Conservation (phyloP, 2,113 vertebrate genomes). For the Mormoops blainvillei region DNA sequence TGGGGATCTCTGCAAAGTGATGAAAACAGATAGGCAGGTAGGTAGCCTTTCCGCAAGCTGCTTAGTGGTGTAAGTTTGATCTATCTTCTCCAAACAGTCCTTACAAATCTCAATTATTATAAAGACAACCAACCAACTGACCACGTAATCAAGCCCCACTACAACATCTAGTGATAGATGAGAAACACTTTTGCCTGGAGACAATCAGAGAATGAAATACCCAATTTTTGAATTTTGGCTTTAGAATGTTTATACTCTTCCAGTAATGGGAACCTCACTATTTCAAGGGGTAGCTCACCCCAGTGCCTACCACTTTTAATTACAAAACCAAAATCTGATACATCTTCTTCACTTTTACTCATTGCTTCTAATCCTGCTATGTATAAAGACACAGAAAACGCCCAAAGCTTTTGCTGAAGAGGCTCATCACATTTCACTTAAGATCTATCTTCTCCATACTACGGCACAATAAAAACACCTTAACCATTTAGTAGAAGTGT, state of each 20-base stretch:
- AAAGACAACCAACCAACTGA: not conserved
- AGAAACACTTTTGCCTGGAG: not conserved
- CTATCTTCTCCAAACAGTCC: not conserved
- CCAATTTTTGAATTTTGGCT: not conserved
- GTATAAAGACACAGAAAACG: not conserved
- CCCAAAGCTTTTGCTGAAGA: not conserved
- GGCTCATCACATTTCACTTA: not conserved
- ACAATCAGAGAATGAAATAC: slow-evolving; percentile 18
- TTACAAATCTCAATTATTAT: not conserved
- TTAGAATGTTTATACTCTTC: not conserved
- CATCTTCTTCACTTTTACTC: not conserved
- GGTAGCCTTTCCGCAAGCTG: not conserved
- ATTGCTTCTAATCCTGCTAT: not conserved
- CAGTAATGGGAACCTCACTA: not conserved
- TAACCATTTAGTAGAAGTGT: not conserved
- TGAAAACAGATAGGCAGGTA: not conserved
- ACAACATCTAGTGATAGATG: not conserved
- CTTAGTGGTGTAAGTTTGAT: not conserved
- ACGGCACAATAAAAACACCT: not conserved
- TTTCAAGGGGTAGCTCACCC: too few species aligned
- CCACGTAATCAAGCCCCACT: not conserved
- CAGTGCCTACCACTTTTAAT: not conserved
- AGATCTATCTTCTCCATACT: not conserved
- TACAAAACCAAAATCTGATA: not conserved
- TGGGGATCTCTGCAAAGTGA: not conserved